Base-by-base conservation (phyloP, 2,113 vertebrate species). In the Sebastes fasciatus region DNA sequence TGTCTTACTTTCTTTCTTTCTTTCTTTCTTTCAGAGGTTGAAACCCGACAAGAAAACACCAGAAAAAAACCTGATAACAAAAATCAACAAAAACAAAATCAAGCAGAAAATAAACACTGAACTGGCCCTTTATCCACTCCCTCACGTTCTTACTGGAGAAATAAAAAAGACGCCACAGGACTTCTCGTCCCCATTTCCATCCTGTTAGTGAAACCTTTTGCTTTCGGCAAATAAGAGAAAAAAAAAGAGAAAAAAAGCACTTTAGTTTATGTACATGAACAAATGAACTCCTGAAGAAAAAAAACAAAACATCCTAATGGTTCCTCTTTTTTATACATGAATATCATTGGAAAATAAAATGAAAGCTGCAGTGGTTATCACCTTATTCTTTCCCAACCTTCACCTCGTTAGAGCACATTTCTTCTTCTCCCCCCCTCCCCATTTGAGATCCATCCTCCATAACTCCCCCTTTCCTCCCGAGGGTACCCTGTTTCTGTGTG, bases 261-360 rank as follows among this genome's bases (percentile, higher is more conserved):
- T 96, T 96, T 94, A 95, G 94, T 96, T 91, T 96, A 93, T 95
- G 94, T 95, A 90, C 88, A 95, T 94, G 95, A 96, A 88, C 91
- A 95, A 94, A 94, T 90, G 92, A 95, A 79, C 72, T 91, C 77
- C 93, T 92, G 69, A 85, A 86, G 58, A 88, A 86, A 85, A 90
- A 60, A 61, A 93, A 66, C 92, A 43, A 93, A 90, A 91, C 90
- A 76, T 77, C 51, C 74, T 45, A 12, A 55, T 74, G 67, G 72
- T 87, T 88, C 63, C 63, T 85, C 83, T 96, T 95, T 96, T 95
- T 94, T 96, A 96, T 97, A 97, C 96, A 96, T 96, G 51, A 94
- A 90, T 92, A 94, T 93, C 91, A 92, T 94, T 95, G 96, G 89
- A 95, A 96, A 96, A 96, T 92, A 97, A 95, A 92, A 90, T 94